Evolutionary conservation across 1,140 invertebrate genomes (phyloP), one percentile per base, ranked within the genome.

Genomic region (Copidosoma floridanum): DNA sequence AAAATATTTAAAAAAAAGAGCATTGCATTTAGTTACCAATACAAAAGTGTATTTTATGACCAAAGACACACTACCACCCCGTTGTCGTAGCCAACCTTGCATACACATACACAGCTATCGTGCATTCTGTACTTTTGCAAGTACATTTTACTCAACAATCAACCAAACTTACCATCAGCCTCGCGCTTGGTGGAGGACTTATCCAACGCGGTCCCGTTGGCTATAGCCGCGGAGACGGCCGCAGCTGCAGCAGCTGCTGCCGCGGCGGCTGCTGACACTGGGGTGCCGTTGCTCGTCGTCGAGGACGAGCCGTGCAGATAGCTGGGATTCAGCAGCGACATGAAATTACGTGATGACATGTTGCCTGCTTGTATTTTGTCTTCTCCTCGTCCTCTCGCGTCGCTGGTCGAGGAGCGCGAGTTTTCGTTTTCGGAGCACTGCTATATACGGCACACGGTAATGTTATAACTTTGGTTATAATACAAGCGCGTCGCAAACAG

Each of bases 341-440:
- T 77, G 61, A 83, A 81, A 74, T 83, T 84, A 23, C 79, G 78
- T 29, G 82, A 81, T 48, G 77, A 75, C 75, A 79, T 77, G 79
- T 80, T 11, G 40, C 32, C 24, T 29, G 27, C n/a, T 48, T 21
- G n/a, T n/a, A n/a, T n/a, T n/a, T n/a, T n/a, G n/a, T n/a, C n/a
- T n/a, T n/a, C n/a, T n/a, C n/a, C n/a, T n/a, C n/a, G n/a, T n/a
- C n/a, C n/a, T n/a, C n/a, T n/a, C n/a, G n/a, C n/a, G n/a, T n/a
- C n/a, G n/a, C n/a, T n/a, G n/a, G n/a, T n/a, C n/a, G n/a, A n/a
- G n/a, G n/a, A n/a, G n/a, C n/a, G n/a, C n/a, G n/a, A n/a, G n/a
- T n/a, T n/a, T n/a, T n/a, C n/a, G n/a, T n/a, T n/a, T n/a, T n/a
- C n/a, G n/a, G n/a, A n/a, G n/a, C n/a, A n/a, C n/a, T n/a, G n/a